Conservation (phyloP, 2,113 vertebrate species). For the Rhagologus leucostigma region DNA sequence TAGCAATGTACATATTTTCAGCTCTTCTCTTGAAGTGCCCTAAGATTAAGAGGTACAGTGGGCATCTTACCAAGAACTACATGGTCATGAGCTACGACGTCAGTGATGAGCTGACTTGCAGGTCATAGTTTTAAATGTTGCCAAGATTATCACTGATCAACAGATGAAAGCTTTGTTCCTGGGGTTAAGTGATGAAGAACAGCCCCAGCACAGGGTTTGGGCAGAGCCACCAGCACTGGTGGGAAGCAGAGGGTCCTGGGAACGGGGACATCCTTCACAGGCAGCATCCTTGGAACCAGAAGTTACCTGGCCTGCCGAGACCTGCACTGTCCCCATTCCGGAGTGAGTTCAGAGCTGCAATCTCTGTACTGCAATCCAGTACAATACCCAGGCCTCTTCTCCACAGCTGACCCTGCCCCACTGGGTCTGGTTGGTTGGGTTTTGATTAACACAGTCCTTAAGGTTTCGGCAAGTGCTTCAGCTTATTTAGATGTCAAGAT, state of each 20-base stretch:
- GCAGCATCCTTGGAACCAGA: background rate
- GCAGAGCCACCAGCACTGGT: accelerated
- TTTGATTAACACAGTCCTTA: background rate
- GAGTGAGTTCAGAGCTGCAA: background rate
- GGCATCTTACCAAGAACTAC: background rate
- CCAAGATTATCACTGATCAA: background rate
- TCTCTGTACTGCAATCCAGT: too few species aligned
- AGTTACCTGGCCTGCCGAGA: background rate
- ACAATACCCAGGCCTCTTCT: background rate
- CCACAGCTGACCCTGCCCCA: background rate
- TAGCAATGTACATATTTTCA: background rate
- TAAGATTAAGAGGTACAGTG: background rate
- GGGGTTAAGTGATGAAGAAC: background rate
- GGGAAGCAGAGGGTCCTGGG: background rate
- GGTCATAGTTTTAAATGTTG: background rate
- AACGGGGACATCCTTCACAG: background rate
- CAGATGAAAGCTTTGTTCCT: background rate
- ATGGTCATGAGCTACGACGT: accelerated
- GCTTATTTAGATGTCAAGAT: background rate
- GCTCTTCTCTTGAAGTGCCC: background rate
- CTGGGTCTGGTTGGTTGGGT: background rate
- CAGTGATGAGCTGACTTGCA: background rate
- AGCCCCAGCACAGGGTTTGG: background rate
- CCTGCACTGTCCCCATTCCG: accelerated
- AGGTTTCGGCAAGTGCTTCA: background rate